These are phyloP conservation scores for Lottia gigantea DNA, from an alignment of 2,888 invertebrate species.

Conservation along the genomic window DNA sequence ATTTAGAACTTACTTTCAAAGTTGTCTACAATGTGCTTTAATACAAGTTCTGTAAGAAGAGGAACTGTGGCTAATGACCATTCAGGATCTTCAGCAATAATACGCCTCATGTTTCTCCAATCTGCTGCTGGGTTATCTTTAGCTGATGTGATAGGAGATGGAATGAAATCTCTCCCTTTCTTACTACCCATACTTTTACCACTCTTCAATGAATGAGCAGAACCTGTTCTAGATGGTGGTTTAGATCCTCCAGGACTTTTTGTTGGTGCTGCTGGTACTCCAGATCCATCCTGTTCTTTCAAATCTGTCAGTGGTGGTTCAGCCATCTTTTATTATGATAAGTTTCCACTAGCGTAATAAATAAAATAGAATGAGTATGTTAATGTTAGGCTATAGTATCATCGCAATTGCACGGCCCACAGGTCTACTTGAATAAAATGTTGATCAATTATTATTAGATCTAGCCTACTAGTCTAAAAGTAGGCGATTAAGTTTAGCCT, in stretches of 20 bases:
- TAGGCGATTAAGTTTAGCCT: too few species aligned
- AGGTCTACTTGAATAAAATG: too few species aligned
- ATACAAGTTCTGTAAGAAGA: constrained; percentile 59
- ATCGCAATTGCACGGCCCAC: too few species aligned
- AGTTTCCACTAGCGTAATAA: not conserved
- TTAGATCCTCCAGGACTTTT: constrained; percentile 45
- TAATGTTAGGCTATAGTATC: too few species aligned
- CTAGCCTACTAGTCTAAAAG: too few species aligned
- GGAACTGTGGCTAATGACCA: constrained; percentile 69
- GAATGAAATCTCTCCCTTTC: constrained; percentile 31
- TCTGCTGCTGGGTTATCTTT: constrained; percentile 56
- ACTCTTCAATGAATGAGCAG: constrained; percentile 49
- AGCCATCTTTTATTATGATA: constrained; percentile 26
- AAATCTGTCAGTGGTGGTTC: constrained; percentile 33
- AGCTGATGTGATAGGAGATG: constrained; percentile 44
- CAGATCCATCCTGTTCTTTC: constrained; percentile 30
- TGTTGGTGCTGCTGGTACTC: constrained; percentile 30
- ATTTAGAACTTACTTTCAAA: constrained; percentile 64
- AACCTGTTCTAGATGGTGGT: constrained; percentile 42
- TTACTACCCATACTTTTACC: constrained; percentile 39
- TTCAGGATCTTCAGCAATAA: constrained; percentile 68
- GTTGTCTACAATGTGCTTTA: constrained; percentile 63
- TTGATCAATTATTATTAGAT: too few species aligned
- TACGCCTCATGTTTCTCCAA: constrained; percentile 62
- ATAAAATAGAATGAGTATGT: too few species aligned